Conservation (phyloP, 2,888 invertebrate genomes). For the Cerceris ruficornis region DNA sequence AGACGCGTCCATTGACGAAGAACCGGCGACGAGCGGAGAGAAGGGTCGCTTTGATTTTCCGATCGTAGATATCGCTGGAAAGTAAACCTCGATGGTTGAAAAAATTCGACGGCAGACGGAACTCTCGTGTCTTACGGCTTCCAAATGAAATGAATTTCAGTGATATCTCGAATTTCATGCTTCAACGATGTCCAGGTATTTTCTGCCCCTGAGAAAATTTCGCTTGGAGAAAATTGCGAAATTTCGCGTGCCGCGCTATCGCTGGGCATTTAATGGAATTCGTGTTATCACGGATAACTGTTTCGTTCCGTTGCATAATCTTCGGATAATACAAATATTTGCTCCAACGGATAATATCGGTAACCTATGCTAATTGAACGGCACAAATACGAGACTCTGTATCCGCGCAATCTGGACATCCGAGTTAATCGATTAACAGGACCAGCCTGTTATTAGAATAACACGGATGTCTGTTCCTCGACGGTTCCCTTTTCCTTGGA, state of each 20-base stretch:
- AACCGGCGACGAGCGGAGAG: background rate
- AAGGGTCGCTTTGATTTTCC: slow-evolving; percentile 1
- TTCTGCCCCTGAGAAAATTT: too few species aligned
- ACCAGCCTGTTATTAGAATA: slow-evolving; percentile 33
- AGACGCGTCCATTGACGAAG: background rate
- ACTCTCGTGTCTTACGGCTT: background rate
- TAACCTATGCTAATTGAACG: slow-evolving; percentile 47
- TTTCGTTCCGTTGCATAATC: slow-evolving; percentile 12
- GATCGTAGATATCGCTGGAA: background rate
- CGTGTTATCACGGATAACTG: background rate
- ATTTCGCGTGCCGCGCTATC: too few species aligned
- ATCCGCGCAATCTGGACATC: slow-evolving; percentile 20
- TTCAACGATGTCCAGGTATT: too few species aligned
- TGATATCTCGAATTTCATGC: too few species aligned
- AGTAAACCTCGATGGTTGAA: background rate
- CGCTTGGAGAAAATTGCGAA: too few species aligned
- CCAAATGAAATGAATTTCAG: background rate
- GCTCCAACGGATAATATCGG: slow-evolving; percentile 40
- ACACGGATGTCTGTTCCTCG: slow-evolving; percentile 23
- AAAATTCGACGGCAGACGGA: background rate
- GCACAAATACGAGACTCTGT: slow-evolving; percentile 17
- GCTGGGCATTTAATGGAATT: background rate
- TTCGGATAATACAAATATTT: slow-evolving; percentile 45
- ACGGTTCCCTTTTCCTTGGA: too few species aligned
- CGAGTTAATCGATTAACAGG: slow-evolving; percentile 42